phyloP scores from a whole-genome alignment of 2,888 invertebrate genomes.

The Catocala sponsa region DNA sequence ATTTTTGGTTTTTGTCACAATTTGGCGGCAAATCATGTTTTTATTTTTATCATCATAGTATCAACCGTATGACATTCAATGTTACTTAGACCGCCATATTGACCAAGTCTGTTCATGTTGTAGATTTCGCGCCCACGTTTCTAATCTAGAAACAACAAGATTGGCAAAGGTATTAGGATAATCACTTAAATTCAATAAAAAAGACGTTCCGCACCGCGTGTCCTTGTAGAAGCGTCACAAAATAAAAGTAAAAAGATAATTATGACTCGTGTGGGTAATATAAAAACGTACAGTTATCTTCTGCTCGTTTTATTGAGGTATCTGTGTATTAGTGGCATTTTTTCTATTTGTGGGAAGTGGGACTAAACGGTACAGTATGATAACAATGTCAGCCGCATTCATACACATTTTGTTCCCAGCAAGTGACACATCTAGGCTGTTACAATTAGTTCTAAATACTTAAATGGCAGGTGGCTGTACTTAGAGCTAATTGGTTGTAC shows the following conservation, averaged over 20 bases:
- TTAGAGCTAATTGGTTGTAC: too few relatives aligned
- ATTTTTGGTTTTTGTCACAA: too few relatives aligned
- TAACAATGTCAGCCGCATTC: constrained; percentile 4
- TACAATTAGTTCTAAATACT: background rate
- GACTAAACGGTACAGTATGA: constrained; percentile 34
- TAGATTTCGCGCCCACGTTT: too few relatives aligned
- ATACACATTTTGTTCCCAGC: background rate
- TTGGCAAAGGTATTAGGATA: too few relatives aligned
- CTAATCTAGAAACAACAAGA: too few relatives aligned
- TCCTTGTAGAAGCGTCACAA: constrained; percentile 11
- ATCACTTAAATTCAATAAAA: background rate
- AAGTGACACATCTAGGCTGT: background rate
- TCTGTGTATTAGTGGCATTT: constrained; percentile 38
- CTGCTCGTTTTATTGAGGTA: constrained; percentile 31
- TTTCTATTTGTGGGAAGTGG: constrained; percentile 41
- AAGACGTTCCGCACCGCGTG: constrained; percentile 14
- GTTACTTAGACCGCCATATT: too few relatives aligned
- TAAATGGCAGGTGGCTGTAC: too few relatives aligned
- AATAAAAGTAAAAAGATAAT: constrained; percentile 21
- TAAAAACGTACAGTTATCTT: constrained; percentile 39
- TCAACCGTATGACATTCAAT: too few relatives aligned
- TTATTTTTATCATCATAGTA: too few relatives aligned
- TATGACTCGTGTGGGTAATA: constrained; percentile 19
- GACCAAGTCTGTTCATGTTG: too few relatives aligned
- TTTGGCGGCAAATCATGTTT: too few relatives aligned